Evolutionary conservation across 2,888 invertebrate genomes (phyloP), one percentile per base, ranked within the genome.

Genomic region (Limnephilus rhombicus): DNA sequence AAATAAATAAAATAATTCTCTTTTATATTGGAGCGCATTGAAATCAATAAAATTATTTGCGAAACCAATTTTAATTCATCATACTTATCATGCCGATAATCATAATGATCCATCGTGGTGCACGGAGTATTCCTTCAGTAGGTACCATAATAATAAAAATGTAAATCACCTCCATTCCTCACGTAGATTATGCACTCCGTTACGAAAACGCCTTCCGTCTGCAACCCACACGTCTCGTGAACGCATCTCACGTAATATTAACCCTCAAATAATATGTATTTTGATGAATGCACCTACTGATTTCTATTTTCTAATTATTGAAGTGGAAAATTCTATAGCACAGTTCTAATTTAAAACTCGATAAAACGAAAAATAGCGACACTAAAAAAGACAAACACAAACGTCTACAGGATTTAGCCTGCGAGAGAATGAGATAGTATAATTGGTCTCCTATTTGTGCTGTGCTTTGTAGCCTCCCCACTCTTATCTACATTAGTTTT

Each of bases 181-280:
- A 68, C 68, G 68, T 68, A 68, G 68, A 68, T 68, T n/a, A 68
- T 68, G 68, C 68, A 68, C 68, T 68, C 68, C n/a, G 53, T 68
- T 68, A 15, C 53, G 18, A 68, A 7, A 24, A 15, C 53, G 18
- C 53, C 53, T 68, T 24, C 53, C 24, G 53, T 68, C 53, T 24
- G 24, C 68, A 68, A 24, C 24, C 68, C 68, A 68, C 68, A 24
- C 68, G 68, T 68, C 68, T 68, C n/a, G 24, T 7, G 68, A 68
- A 68, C 68, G 68, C 68, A 68, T 68, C 68, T 68, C n/a, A 68
- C 68, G 68, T 68, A 53, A 3, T 53, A 9, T 68, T 68, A 68
- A 68, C 68, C 68, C 68, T 68, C 5, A 68, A 68, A 68, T n/a
- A 68, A 68, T n/a, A n/a, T 68, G 7, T 68, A 24, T 68, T 68